Conservation (phyloP, 30 jellyfish, hydroid and myxozoan genomes). For the Pelagia noctiluca region DNA sequence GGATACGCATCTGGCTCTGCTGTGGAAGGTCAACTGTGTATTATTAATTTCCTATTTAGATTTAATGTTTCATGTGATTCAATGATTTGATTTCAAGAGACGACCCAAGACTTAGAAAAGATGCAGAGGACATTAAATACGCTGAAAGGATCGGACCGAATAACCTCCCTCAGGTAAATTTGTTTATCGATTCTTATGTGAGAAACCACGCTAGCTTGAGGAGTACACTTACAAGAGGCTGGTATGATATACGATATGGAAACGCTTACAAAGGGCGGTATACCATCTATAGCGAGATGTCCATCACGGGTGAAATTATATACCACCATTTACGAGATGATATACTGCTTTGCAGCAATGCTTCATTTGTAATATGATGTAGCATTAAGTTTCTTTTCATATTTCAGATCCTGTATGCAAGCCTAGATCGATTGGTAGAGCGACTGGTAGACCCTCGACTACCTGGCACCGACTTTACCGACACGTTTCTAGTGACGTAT, state of each 20-base stretch:
- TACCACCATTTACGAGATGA: no score
- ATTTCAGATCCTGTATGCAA: slow-evolving; percentile 88
- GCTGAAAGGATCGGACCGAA: slow-evolving; percentile 86
- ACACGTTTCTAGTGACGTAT: slow-evolving; percentile 89
- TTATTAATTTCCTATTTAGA: no score
- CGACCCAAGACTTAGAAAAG: slow-evolving; percentile 80
- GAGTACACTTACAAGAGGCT: no score
- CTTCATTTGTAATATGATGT: no score
- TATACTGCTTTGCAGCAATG: no score
- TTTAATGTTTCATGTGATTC: background rate
- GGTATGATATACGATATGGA: no score
- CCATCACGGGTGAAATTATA: no score
- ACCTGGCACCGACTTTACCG: slow-evolving; percentile 97
- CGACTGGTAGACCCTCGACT: slow-evolving; percentile 94
- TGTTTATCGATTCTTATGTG: background rate
- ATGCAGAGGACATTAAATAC: slow-evolving; percentile 87
- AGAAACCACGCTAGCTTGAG: background rate
- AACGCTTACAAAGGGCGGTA: no score
- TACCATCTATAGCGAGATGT: no score
- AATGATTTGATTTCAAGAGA: slow-evolving; percentile 52
- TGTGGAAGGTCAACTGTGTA: no score
- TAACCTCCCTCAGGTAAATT: slow-evolving; percentile 94
- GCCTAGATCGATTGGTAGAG: slow-evolving; percentile 90
- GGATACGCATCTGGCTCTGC: no score
- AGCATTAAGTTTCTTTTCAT: no score